These are phyloP conservation scores for Apomyelois bistriatella DNA, from an alignment of 2,888 invertebrate genomes.

Conservation along the genomic window DNA sequence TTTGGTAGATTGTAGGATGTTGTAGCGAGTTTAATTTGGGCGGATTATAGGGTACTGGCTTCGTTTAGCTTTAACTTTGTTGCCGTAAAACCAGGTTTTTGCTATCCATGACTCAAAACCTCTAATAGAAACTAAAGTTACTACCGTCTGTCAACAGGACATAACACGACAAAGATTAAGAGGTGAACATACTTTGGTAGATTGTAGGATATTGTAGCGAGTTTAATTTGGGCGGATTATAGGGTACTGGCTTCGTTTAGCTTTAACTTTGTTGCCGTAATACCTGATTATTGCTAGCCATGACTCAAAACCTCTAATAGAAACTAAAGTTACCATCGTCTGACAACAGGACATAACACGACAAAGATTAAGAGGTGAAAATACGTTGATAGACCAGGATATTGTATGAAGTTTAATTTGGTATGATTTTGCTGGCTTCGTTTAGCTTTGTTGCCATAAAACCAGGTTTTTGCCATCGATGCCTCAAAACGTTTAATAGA, in stretches of 20 bases:
- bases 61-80: neutral
- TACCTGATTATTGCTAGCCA: no score
- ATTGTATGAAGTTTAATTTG: neutral
- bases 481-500: no score
- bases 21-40: neutral
- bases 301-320: no score
- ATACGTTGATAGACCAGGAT: neutral
- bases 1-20: neutral
- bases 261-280: neutral
- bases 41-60: no score
- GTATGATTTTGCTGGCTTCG: no score
- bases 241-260: no score
- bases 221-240: no score
- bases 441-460: neutral
- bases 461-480: no score
- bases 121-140: conserved; percentile 27
- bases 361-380: conserved; percentile 20
- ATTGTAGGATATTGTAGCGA: neutral
- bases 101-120: no score
- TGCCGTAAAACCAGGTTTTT: no score
- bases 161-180: conserved; percentile 42
- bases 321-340: conserved; percentile 55
- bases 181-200: neutral
- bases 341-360: conserved; percentile 66
- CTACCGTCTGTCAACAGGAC: conserved; percentile 69